These are phyloP conservation scores for Atta cephalotes DNA, from an alignment of 1,140 invertebrate species.

Conservation along the genomic window DNA sequence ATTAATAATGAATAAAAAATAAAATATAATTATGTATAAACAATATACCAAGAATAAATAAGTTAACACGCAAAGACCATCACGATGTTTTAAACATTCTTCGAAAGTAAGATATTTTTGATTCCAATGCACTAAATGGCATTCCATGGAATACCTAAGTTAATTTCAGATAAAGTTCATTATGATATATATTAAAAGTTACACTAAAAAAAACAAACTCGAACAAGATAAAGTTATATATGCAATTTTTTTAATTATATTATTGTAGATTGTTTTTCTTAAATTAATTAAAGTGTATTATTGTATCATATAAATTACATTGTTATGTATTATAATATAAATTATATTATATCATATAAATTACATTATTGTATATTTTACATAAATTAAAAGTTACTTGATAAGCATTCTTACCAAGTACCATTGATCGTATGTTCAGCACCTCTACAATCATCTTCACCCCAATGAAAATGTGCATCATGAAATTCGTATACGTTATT, in stretches of 20 bases:
- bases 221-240: background rate
- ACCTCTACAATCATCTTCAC: constrained; percentile 90
- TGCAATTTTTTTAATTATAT: background rate
- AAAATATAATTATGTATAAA: background rate
- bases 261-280: too few relatives aligned
- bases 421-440: constrained; percentile 94
- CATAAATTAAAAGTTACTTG: background rate
- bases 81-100: constrained; percentile 90
- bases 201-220: background rate
- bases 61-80: constrained; percentile 92
- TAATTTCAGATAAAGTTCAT: constrained; percentile 25
- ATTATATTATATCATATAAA: too few relatives aligned
- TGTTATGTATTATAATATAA: too few relatives aligned
- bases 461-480: constrained; percentile 95
- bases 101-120: constrained; percentile 90
- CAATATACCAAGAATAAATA: constrained; percentile 89
- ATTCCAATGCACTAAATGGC: constrained; percentile 93
- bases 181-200: background rate
- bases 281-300: too few relatives aligned
- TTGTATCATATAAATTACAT: too few relatives aligned
- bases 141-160: constrained; percentile 90
- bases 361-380: too few relatives aligned
- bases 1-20: background rate
- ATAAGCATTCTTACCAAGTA: constrained; percentile 71
- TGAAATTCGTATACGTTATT: constrained; percentile 90